Evolutionary conservation across 2,113 vertebrate species (phyloP).

Genomic region (Cephalopholis sonnerati): DNA sequence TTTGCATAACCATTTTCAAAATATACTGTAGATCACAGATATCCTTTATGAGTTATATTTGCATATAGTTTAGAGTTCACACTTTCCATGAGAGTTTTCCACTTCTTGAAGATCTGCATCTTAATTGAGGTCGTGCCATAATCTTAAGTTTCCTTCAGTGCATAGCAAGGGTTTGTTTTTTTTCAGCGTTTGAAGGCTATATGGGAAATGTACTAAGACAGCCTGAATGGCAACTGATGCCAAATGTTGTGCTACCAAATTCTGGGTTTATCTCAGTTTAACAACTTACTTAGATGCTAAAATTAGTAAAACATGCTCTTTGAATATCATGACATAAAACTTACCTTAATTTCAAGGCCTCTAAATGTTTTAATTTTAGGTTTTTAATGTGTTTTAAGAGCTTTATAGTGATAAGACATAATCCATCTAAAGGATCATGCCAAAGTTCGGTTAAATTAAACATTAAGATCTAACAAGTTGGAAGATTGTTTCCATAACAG

Average conservation of each 20-base stretch:
- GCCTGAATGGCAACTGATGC: not conserved
- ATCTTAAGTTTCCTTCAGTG: conserved; percentile 20
- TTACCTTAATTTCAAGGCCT: not conserved
- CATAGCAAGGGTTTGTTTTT: conserved; percentile 16
- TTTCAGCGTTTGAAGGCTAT: conserved; percentile 3
- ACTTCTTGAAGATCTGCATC: conserved; percentile 44
- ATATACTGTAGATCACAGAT: conserved; percentile 20
- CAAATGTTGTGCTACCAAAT: conserved; percentile 9
- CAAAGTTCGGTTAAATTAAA: not conserved
- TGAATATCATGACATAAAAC: not conserved
- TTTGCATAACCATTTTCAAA: not conserved
- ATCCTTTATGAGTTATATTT: conserved; percentile 25
- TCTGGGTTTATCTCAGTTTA: conserved; percentile 2
- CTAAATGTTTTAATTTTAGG: not conserved
- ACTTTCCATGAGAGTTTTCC: conserved; percentile 19
- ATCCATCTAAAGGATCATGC: not conserved
- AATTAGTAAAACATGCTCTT: not conserved
- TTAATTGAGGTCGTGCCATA: conserved; percentile 55
- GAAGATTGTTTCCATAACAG: conserved; percentile 1
- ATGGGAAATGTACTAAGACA: not conserved
- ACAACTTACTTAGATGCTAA: not conserved
- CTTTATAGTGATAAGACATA: not conserved
- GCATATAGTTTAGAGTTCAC: conserved; percentile 22
- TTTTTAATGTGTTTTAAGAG: not conserved
- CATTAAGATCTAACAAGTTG: not conserved